phyloP scores from a whole-genome alignment of 2,113 vertebrate species.

The Heterotilapia buettikoferi region DNA sequence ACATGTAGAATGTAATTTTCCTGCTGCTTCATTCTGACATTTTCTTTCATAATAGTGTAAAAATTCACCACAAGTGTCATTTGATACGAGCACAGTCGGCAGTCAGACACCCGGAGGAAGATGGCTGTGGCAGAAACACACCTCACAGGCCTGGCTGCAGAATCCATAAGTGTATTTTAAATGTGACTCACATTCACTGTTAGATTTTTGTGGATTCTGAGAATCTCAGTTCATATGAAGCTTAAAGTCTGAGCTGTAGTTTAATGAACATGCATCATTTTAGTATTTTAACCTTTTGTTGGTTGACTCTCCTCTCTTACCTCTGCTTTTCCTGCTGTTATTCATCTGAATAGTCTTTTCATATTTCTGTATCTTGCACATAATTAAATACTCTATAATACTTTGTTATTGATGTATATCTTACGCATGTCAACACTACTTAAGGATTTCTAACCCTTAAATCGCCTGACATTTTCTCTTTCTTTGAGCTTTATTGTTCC shows the following conservation, averaged over 20 bases:
- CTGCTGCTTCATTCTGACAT: not conserved
- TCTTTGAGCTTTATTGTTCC: not conserved
- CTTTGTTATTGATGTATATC: not conserved
- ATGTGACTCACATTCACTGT: not conserved
- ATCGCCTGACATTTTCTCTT: not conserved
- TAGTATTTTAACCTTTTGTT: not conserved
- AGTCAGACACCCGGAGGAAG: not conserved
- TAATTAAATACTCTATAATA: not conserved
- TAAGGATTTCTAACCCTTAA: not conserved
- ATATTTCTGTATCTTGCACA: not conserved
- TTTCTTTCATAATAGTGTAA: not conserved
- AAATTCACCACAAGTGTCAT: not conserved
- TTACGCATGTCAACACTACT: not conserved
- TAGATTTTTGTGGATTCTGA: not conserved
- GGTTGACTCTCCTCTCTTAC: not conserved
- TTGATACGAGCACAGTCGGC: not conserved
- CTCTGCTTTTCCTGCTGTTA: not conserved
- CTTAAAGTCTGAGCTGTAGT: not conserved
- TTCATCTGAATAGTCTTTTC: not conserved
- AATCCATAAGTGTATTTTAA: not conserved
- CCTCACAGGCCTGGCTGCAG: not conserved
- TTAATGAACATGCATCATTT: not conserved
- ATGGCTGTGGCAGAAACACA: not conserved
- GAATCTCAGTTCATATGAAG: not conserved
- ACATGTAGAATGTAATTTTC: not conserved